A percentile compares a stretch with the other conserved stretches of the same genome.
Conservation (phyloP, 2,113 vertebrate species). For the Bufo bufo region DNA sequence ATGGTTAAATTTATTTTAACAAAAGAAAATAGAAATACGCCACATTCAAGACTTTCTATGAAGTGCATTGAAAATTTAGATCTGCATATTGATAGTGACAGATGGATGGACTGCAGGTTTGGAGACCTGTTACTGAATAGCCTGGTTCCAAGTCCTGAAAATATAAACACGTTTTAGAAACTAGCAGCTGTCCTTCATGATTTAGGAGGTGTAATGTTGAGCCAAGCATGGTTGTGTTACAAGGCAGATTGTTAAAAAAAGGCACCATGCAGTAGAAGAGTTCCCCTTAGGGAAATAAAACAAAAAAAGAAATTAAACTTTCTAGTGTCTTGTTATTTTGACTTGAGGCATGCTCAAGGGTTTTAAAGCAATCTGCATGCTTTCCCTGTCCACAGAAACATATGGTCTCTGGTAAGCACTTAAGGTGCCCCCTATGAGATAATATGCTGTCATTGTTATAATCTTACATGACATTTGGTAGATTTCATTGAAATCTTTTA, state of each 20-base stretch:
- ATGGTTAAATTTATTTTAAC: neutral
- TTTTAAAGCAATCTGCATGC: neutral
- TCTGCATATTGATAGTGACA: conserved; percentile 20
- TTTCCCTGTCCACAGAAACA: neutral
- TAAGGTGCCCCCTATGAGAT: neutral
- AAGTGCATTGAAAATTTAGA: conserved; percentile 14
- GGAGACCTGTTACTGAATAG: conserved; percentile 34
- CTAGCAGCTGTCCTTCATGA: conserved; percentile 14
- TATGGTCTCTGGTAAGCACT: neutral
- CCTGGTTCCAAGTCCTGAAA: conserved; percentile 36
- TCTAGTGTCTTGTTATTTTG: neutral
- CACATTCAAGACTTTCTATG: neutral
- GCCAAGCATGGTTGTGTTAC: conserved; percentile 13
- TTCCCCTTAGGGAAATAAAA: conserved; percentile 3
- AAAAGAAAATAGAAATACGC: neutral
- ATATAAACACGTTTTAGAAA: conserved; percentile 32
- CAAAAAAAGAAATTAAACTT: neutral
- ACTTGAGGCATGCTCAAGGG: conserved; percentile 6
- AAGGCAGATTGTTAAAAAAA: neutral
- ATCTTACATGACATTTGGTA: neutral
- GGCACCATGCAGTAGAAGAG: neutral
- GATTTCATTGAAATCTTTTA: neutral
- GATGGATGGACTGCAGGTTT: conserved; percentile 44
- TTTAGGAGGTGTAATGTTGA: neutral
- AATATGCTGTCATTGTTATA: neutral